phyloP scores from a whole-genome alignment of 2,888 invertebrate genomes.

The Morpho helenor region DNA sequence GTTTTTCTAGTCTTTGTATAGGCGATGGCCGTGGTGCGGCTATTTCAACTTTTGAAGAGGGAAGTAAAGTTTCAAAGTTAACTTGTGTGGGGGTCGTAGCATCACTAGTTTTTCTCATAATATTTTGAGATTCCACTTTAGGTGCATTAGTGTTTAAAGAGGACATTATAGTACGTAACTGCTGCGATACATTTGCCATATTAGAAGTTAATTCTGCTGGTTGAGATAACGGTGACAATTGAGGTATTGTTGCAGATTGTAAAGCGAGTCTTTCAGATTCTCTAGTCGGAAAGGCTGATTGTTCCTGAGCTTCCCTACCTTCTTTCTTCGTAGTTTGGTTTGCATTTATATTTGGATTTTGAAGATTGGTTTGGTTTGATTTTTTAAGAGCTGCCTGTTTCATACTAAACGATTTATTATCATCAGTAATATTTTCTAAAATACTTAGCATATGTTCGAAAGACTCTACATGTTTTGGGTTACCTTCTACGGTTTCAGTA shows the following conservation, averaged over 20 bases:
- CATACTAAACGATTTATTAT: slow-evolving; percentile 51
- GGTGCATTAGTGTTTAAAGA: slow-evolving; percentile 78
- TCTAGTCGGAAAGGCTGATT: slow-evolving; percentile 47
- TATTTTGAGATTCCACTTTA: slow-evolving; percentile 67
- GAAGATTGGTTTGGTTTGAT: slow-evolving; percentile 25
- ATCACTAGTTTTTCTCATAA: slow-evolving; percentile 67
- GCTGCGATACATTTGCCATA: slow-evolving; percentile 85
- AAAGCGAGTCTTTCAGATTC: slow-evolving; percentile 57
- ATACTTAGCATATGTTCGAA: slow-evolving; percentile 85
- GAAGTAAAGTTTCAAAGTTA: slow-evolving; percentile 71
- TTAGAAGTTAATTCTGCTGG: slow-evolving; percentile 85
- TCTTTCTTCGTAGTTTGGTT: slow-evolving; percentile 41
- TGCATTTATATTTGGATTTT: slow-evolving; percentile 35
- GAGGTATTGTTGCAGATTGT: slow-evolving; percentile 80
- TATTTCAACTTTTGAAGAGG: slow-evolving; percentile 73
- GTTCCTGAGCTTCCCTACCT: slow-evolving; percentile 49
- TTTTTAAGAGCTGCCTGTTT: slow-evolving; percentile 46
- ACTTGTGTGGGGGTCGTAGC: slow-evolving; percentile 68
- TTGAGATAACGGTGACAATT: slow-evolving; percentile 85
- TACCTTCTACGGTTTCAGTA: slow-evolving; percentile 73
- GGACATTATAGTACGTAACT: slow-evolving; percentile 82
- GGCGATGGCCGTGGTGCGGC: slow-evolving; percentile 59
- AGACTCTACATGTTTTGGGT: slow-evolving; percentile 79
- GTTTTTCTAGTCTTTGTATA: slow-evolving; percentile 58
- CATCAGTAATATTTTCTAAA: slow-evolving; percentile 81